Percentiles rank a stretch among this genome's conserved stretches.
Evolutionary conservation across 2,113 vertebrate species (phyloP).

Genomic region (Oreamnos americanus): DNA sequence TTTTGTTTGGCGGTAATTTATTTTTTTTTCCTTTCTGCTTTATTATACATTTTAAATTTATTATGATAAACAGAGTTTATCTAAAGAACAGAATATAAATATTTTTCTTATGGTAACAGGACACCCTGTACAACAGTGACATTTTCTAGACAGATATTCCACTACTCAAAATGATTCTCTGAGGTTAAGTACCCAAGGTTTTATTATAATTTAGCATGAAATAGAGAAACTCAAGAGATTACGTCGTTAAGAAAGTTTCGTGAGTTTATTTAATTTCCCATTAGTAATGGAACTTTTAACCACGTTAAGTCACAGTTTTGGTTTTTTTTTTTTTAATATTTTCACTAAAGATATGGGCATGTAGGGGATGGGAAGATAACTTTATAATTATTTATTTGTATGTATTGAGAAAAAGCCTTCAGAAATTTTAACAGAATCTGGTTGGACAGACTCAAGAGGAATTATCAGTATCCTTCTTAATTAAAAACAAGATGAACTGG

Average conservation of each 20-base stretch:
- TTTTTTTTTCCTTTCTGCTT: not conserved
- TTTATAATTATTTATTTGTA: slow-evolving; percentile 7
- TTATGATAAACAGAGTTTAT: not conserved
- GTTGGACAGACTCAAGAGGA: not conserved
- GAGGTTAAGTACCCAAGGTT: not conserved
- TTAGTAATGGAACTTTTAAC: slow-evolving; percentile 44
- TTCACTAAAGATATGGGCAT: not conserved
- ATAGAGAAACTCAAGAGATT: not conserved
- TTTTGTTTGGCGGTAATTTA: not conserved
- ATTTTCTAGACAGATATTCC: not conserved
- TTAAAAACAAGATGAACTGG: not conserved
- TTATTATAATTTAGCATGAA: not conserved
- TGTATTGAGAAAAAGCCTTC: not conserved
- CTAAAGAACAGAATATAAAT: not conserved
- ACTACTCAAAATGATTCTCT: not conserved
- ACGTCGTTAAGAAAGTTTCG: not conserved
- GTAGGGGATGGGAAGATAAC: not conserved
- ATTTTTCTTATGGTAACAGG: not conserved
- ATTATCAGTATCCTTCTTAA: not conserved
- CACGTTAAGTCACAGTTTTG: not conserved
- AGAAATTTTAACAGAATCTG: not conserved
- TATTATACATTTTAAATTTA: not conserved
- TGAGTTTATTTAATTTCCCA: slow-evolving; percentile 44
- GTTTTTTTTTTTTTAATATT: not conserved
- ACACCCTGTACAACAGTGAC: not conserved